These are phyloP conservation scores for Dendrolimus houi DNA, from an alignment of 2,888 invertebrate species.

Conservation along the genomic window DNA sequence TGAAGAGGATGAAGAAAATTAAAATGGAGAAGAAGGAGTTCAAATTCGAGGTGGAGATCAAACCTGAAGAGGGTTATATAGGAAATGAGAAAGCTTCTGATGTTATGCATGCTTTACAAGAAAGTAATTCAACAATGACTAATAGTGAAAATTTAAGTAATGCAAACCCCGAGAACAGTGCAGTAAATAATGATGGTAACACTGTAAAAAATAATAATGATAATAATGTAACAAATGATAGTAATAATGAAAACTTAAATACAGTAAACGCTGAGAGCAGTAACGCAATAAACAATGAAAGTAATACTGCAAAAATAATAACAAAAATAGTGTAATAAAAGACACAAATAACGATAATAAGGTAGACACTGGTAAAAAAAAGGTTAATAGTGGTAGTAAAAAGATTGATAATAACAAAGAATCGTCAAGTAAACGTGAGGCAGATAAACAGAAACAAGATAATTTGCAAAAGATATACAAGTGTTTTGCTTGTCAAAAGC, in stretches of 20 bases:
- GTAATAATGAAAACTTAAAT: conserved; percentile 7
- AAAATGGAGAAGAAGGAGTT: conserved; percentile 27
- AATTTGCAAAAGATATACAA: conserved; percentile 59
- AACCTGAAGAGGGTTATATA: conserved; percentile 63
- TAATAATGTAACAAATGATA: conserved; percentile 9
- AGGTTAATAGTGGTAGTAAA: conserved; percentile 3
- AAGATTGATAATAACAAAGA: conserved; percentile 8
- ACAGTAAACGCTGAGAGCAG: conserved; percentile 4
- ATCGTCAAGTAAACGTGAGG: conserved; percentile 5
- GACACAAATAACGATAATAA: not conserved
- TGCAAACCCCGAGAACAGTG: too few species aligned
- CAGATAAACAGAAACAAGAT: conserved; percentile 15
- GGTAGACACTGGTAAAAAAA: conserved; percentile 4
- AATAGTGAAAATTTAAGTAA: too few species aligned
- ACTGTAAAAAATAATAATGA: conserved; percentile 4
- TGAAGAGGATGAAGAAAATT: conserved; percentile 38
- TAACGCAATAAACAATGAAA: conserved; percentile 1
- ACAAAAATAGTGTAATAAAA: not conserved
- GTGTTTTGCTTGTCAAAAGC: conserved; percentile 61
- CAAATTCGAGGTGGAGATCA: conserved; percentile 40
- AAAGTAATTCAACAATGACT: not conserved
- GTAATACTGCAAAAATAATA: conserved; percentile 2
- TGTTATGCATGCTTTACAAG: conserved; percentile 14
- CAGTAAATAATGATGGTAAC: too few species aligned
- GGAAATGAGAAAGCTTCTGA: conserved; percentile 45